Conservation (phyloP, 2,888 invertebrate species). For the Sipunculus nudus region DNA sequence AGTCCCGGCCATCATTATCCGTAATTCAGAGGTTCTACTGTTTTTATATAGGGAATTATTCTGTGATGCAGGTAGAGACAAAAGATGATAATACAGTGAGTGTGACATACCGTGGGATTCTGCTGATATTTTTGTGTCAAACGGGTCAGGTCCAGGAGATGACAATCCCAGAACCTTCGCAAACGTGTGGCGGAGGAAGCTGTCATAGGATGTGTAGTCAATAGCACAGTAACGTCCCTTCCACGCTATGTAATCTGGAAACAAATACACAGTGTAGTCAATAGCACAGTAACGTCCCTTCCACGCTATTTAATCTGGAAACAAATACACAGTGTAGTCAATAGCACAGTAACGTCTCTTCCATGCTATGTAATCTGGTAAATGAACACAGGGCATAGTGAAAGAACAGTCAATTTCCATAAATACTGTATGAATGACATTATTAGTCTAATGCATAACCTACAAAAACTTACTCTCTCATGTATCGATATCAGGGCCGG, state of each 20-base stretch:
- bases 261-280: constrained; percentile 54
- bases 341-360: constrained; percentile 63
- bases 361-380: constrained; percentile 64
- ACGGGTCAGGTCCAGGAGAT: constrained; percentile 19
- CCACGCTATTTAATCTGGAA: constrained; percentile 63
- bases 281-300: constrained; percentile 64
- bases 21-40: no score
- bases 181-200: constrained; percentile 60
- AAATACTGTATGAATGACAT: background rate
- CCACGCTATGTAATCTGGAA: constrained; percentile 63
- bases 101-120: no score
- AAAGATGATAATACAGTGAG: no score
- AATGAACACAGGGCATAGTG: constrained; percentile 54
- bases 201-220: constrained; percentile 57
- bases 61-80: background rate
- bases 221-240: constrained; percentile 64
- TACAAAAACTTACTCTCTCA: background rate
- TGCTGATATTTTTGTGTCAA: constrained; percentile 28
- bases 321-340: constrained; percentile 54
- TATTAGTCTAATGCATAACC: background rate
- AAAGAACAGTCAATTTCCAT: constrained; percentile 8
- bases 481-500: background rate
- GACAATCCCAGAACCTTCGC: constrained; percentile 30
- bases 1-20: no score
- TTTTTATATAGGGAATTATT: background rate